Evolutionary conservation across 2,888 invertebrate species (phyloP).

Genomic region (Rhamnusium bicolor): DNA sequence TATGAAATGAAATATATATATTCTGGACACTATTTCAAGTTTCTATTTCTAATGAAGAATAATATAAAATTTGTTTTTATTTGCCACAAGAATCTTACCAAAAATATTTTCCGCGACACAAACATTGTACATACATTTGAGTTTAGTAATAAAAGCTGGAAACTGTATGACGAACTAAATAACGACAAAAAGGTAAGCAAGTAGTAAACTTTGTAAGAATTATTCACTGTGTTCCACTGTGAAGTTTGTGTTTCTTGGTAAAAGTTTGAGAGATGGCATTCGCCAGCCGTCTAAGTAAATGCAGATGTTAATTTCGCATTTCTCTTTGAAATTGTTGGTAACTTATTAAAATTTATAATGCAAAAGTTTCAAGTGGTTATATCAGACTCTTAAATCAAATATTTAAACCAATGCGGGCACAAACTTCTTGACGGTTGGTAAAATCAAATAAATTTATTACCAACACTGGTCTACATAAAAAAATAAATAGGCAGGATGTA

Average conservation of each 20-base stretch:
- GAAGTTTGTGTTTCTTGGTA: conserved; percentile 43
- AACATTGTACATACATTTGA: not conserved
- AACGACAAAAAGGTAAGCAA: conserved; percentile 27
- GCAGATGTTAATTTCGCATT: conserved; percentile 45
- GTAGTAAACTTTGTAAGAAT: conserved; percentile 35
- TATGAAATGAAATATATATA: too few relatives aligned
- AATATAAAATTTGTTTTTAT: too few relatives aligned
- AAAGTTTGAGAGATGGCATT: conserved; percentile 39
- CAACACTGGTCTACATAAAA: not conserved
- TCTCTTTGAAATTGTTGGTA: conserved; percentile 40
- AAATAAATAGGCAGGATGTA: too few relatives aligned
- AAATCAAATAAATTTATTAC: too few relatives aligned
- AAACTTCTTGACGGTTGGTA: not conserved
- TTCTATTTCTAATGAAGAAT: too few relatives aligned
- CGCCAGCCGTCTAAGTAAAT: conserved; percentile 41
- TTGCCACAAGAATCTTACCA: too few relatives aligned
- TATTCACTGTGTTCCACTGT: conserved; percentile 41
- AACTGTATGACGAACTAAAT: not conserved
- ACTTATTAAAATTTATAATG: conserved; percentile 54
- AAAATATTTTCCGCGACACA: too few relatives aligned
- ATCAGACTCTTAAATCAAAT: conserved; percentile 1
- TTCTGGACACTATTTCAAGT: too few relatives aligned
- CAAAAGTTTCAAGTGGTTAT: conserved; percentile 42
- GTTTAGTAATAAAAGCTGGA: not conserved
- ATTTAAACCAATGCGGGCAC: conserved; percentile 3